Conservation (phyloP, 2,797 vertebrate genomes). For the Micromesistius poutassou region DNA sequence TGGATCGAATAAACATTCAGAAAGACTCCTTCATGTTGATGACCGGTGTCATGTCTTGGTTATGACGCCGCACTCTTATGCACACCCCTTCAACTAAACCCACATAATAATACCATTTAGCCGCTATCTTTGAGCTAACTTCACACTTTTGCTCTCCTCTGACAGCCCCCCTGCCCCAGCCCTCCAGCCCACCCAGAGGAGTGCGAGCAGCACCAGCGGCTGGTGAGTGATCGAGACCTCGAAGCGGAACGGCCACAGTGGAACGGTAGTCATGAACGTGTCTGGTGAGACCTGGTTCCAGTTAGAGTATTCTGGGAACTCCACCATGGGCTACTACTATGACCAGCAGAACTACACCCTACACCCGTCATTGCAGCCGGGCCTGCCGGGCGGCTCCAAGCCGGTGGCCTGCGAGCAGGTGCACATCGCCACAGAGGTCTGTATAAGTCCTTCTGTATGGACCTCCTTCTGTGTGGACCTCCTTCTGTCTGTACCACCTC, state of each 20-base stretch:
- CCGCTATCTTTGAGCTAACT: not conserved
- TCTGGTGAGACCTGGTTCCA: slow-evolving; percentile 38
- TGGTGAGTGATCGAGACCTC: not conserved
- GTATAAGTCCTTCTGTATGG: not conserved
- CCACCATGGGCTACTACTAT: slow-evolving; percentile 44
- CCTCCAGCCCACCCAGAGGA: not conserved
- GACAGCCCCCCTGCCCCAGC: too few species aligned
- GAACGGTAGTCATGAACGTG: slow-evolving; percentile 56
- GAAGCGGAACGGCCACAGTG: slow-evolving; percentile 2
- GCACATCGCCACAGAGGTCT: slow-evolving; percentile 85
- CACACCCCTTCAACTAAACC: too few species aligned
- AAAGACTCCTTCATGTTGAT: too few species aligned
- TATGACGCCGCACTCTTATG: too few species aligned
- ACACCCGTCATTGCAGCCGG: slow-evolving; percentile 26
- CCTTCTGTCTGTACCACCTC: too few species aligned
- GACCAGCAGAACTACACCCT: slow-evolving; percentile 56
- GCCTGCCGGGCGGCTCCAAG: slow-evolving; percentile 47
- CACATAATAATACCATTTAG: not conserved
- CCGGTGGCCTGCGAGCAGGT: slow-evolving; percentile 83
- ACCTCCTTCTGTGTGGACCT: not conserved
- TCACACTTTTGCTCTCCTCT: not conserved
- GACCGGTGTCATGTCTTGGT: too few species aligned
- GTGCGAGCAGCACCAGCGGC: not conserved
- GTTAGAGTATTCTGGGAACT: slow-evolving; percentile 52
- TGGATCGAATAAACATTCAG: too few species aligned